These are phyloP conservation scores for Candidula unifasciata DNA, from an alignment of 2,888 invertebrate species.

Conservation along the genomic window DNA sequence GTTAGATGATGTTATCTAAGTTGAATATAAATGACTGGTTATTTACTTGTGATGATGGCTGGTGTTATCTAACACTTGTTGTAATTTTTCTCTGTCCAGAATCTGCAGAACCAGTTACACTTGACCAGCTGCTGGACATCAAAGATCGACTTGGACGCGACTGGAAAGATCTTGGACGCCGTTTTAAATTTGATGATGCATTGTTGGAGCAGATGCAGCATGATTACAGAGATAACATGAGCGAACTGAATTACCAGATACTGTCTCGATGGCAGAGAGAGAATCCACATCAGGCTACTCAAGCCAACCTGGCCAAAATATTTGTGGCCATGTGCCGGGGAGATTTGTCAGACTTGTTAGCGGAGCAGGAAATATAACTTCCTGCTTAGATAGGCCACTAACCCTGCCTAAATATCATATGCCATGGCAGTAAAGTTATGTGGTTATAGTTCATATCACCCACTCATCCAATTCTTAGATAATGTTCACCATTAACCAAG, in stretches of 20 bases:
- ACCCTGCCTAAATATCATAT: no score
- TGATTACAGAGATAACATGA: background rate
- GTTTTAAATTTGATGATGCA: constrained; percentile 23
- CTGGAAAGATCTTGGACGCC: constrained; percentile 44
- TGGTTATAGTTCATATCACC: no score
- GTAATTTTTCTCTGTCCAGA: background rate
- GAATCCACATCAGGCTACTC: constrained; percentile 7
- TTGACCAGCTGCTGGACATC: constrained; percentile 25
- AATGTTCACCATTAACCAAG: no score
- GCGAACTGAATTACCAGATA: constrained; percentile 42
- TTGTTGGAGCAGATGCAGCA: constrained; percentile 11
- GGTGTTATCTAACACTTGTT: background rate
- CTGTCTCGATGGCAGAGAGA: background rate
- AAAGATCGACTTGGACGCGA: constrained; percentile 27
- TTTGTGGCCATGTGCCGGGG: constrained; percentile 16
- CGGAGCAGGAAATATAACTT: background rate
- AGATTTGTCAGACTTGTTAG: constrained; percentile 40
- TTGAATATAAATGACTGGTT: background rate
- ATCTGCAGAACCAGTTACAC: background rate
- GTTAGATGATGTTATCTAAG: background rate
- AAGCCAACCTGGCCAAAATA: constrained; percentile 4
- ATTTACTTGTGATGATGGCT: background rate
- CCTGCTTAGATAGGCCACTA: no score
- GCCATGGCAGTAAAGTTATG: no score
- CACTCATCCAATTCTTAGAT: no score